Conservation (phyloP, 2,113 vertebrate species). For the Cebidichthys violaceus region DNA sequence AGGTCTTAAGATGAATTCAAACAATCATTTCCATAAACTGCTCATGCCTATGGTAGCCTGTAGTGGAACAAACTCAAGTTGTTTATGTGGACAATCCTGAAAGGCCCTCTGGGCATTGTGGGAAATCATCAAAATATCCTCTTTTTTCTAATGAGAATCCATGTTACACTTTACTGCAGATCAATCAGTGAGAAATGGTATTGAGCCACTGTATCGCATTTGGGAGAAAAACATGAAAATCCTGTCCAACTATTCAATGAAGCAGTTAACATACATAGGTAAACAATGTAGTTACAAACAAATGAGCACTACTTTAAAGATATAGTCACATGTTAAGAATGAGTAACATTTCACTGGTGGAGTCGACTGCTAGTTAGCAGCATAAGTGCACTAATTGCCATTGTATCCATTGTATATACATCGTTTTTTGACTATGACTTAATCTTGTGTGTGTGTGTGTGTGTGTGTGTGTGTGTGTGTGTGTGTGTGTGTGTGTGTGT, state of each 20-base stretch:
- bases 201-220: background rate
- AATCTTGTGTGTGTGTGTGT: constrained; percentile 4
- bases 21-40: background rate
- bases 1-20: background rate
- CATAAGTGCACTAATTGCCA: background rate
- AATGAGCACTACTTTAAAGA: background rate
- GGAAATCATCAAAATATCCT: background rate
- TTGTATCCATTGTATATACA: background rate
- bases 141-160: background rate
- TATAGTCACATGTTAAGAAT: background rate
- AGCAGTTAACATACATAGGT: background rate
- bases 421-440: background rate
- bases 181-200: background rate
- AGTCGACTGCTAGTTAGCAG: background rate
- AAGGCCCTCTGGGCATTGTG: background rate
- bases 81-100: background rate
- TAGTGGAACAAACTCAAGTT: no score
- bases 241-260: background rate
- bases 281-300: background rate
- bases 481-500: background rate
- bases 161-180: background rate
- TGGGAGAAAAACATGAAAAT: background rate
- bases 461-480: background rate
- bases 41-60: background rate
- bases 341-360: background rate